Evolutionary conservation across 2,888 invertebrate species (phyloP).

Genomic region (Ochropleura leucogaster): DNA sequence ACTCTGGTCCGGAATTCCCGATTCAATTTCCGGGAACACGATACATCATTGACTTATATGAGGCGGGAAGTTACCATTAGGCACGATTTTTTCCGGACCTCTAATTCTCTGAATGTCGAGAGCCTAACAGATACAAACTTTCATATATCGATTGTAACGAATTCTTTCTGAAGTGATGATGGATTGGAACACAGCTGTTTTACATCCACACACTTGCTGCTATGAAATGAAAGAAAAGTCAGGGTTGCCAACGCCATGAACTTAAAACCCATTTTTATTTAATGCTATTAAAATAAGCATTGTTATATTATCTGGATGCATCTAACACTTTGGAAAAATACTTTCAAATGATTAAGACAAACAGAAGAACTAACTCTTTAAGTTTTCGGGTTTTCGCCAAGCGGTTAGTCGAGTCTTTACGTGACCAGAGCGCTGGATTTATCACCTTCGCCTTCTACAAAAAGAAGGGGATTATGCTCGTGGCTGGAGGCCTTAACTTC

Average conservation of each 20-base stretch:
- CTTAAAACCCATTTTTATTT: too few species aligned
- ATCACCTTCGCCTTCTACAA: too few species aligned
- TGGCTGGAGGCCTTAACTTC: too few species aligned
- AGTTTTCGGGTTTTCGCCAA: too few species aligned
- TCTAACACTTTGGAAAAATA: neutral
- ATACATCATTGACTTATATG: constrained; percentile 45
- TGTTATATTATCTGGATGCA: neutral
- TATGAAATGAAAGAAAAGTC: neutral
- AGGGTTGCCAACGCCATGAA: neutral
- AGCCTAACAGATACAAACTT: neutral
- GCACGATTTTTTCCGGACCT: constrained; percentile 16
- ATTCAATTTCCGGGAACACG: constrained; percentile 54
- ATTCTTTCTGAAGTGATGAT: constrained; percentile 1
- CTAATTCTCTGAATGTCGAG: constrained; percentile 6
- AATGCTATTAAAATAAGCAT: neutral
- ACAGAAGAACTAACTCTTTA: neutral
- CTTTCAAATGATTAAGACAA: neutral
- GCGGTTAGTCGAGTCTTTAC: too few species aligned
- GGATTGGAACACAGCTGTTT: constrained; percentile 1
- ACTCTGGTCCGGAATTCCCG: constrained; percentile 52
- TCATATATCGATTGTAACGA: neutral
- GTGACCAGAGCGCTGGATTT: too few species aligned
- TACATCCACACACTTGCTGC: neutral
- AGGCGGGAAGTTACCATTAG: constrained; percentile 22
- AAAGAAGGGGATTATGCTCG: too few species aligned